Evolutionary conservation across 2,113 vertebrate genomes (phyloP), one percentile per base, ranked within the genome.

Genomic region (Myotis yumanensis): DNA sequence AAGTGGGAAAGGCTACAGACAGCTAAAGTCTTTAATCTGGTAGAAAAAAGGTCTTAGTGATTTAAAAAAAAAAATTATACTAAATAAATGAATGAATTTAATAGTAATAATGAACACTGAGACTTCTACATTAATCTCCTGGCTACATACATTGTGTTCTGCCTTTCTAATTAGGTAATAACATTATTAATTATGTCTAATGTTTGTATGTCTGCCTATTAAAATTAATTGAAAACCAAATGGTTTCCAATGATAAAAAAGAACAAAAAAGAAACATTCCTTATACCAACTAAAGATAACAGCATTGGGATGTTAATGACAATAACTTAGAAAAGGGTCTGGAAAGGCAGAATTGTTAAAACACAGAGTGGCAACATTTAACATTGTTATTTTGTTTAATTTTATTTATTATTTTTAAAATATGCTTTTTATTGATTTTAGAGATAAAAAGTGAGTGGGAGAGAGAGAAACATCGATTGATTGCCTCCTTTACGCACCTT

Each of bases 201-300:
- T 79, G 85, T 35, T 66, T 91, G 1, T 68, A 84, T 81, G 40
- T 68, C 10, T 93, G 40, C 22, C 23, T 82, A 86, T 54, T 95
- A 73, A 94, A 76, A 54, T 83, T 62, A 93, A 95, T 71, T 62
- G 37, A 66, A 72, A 88, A 46, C 59, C n/a, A 81, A 88, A 62
- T 83, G 11, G 43, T 89, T 93, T 83, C 37, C 46, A 73, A 12
- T 48, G 52, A 75, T 88, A 57, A 69, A 35, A 30, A 76, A 40
- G 3, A 48, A 52, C 2, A 37, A 17, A 32, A 69, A 77, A 10
- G 11, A 30, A 43, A 51, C 0, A 25, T 11, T 75, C 7, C 10
- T 12, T 37, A 46, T n/a, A 46, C 2, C 35, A 71, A 35, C 32
- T 71, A 30, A 77, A 37, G 30, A 10, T 40, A 54, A 35, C 76